Conservation (phyloP, 1,140 invertebrate species). For the Anastatus disparis region DNA sequence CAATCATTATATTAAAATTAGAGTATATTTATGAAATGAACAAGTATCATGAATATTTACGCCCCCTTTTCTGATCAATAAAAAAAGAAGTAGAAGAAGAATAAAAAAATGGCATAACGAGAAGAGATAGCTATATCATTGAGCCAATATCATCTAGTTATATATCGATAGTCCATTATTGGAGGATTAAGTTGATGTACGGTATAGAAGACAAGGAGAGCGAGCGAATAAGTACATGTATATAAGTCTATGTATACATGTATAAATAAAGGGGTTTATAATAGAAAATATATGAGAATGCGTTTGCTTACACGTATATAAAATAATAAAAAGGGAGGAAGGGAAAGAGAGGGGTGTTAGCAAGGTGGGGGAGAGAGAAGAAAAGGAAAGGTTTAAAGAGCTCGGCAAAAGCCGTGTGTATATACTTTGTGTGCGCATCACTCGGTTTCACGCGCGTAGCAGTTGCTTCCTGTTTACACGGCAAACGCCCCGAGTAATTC, state of each 20-base stretch:
- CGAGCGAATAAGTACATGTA: too few species aligned
- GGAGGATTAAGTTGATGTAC: constrained; percentile 51
- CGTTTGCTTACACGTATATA: too few species aligned
- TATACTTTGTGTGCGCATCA: constrained; percentile 4
- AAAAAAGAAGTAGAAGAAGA: background rate
- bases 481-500: constrained; percentile 54
- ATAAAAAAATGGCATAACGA: background rate
- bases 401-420: background rate
- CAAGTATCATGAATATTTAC: background rate
- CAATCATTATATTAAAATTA: too few species aligned
- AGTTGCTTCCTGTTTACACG: constrained; percentile 50
- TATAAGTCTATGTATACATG: too few species aligned
- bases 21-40: background rate
- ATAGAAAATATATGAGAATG: too few species aligned
- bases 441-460: constrained; percentile 23
- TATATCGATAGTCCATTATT: constrained; percentile 49
- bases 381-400: constrained; percentile 19
- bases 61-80: too few species aligned
- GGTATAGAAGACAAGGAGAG: background rate
- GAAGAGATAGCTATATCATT: background rate
- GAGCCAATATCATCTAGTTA: background rate
- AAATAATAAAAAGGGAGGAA: too few species aligned
- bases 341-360: background rate
- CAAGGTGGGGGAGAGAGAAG: background rate
- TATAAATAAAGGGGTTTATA: too few species aligned